Base-by-base conservation (phyloP, 2,888 invertebrate genomes). In the Bedellia somnulentella region DNA sequence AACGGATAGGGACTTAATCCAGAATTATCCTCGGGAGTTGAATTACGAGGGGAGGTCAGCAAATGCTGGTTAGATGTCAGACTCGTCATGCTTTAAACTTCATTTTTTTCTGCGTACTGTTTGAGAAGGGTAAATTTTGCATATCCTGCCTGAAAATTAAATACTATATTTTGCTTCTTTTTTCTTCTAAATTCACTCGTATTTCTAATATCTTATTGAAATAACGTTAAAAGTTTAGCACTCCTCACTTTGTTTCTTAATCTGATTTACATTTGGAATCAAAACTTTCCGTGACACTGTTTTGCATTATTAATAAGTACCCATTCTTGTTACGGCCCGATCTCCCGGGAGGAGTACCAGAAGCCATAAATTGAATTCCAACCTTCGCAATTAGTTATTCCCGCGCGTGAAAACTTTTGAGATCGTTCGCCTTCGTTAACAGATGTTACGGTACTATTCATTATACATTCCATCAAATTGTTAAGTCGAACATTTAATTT, bases 271-370 rank as follows among this genome's bases (percentile, higher is more conserved):
- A 71, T 75, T 66, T 53, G 56, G 63, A 75, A 71, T 71, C 73
- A 63, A 71, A 73, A 73, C 70, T 75, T 75, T 62, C 55, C 62
- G 70, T 73, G 73, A 75, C 75, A 75, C 71, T 73, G 73, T 75
- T 75, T 75, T 75, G 73, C 75, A 75, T 75, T 75, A 75, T 70
- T 75, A 75, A 73, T 73, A 70, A n/a, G n/a, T n/a, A n/a, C n/a
- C 66, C 68, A 64, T 57, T 57, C 61, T 64, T 57, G 57, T 60
- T 58, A 57, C 60, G 53, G 62, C 66, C 59, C 67, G 71, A 73
- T 73, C 70, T 70, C 71, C 55, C 59, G 51, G 56, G 66, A 70
- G 67, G 62, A 66, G 59, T 58, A 70, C 70, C 68, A 71, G 70
- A 63, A 68, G 66, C 68, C 57, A 73, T 71, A 73, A 75, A 75